Conservation (phyloP, 2,888 invertebrate species). For the Fragum whitleyi region DNA sequence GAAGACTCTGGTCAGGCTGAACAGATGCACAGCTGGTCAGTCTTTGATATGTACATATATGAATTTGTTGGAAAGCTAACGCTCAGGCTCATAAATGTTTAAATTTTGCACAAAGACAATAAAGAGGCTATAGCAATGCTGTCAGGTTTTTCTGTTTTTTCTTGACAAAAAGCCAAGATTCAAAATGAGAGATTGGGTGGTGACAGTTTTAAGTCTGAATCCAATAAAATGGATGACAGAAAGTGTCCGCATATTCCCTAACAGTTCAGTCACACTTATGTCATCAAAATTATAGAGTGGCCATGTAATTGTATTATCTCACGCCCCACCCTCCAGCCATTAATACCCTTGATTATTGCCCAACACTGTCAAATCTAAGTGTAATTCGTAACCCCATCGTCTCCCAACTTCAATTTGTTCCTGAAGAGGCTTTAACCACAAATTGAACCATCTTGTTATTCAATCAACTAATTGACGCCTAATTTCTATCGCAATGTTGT, state of each 20-base stretch:
- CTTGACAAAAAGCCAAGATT: too few relatives aligned
- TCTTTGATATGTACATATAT: too few relatives aligned
- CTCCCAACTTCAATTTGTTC: not conserved
- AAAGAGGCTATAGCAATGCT: too few relatives aligned
- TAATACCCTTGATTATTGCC: slow-evolving; percentile 23
- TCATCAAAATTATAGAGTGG: slow-evolving; percentile 25
- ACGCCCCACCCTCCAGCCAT: slow-evolving; percentile 6
- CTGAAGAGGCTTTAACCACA: not conserved
- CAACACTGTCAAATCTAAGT: slow-evolving; percentile 9
- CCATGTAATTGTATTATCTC: slow-evolving; percentile 5
- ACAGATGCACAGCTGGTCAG: too few relatives aligned
- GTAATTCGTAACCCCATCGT: not conserved
- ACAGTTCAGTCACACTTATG: slow-evolving; percentile 21
- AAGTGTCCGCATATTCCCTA: not conserved
- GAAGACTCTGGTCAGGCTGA: too few relatives aligned
- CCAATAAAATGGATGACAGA: not conserved
- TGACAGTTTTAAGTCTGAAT: too few relatives aligned
- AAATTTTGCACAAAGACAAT: too few relatives aligned
- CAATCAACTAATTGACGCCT: slow-evolving; percentile 18
- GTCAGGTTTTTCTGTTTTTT: too few relatives aligned
- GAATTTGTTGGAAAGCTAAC: too few relatives aligned
- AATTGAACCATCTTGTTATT: slow-evolving; percentile 28
- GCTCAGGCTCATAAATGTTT: too few relatives aligned
- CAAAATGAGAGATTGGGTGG: too few relatives aligned
- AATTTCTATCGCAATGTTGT: slow-evolving; percentile 19